Conservation (phyloP, 2,797 vertebrate species). For the Oophaga sylvatica region DNA sequence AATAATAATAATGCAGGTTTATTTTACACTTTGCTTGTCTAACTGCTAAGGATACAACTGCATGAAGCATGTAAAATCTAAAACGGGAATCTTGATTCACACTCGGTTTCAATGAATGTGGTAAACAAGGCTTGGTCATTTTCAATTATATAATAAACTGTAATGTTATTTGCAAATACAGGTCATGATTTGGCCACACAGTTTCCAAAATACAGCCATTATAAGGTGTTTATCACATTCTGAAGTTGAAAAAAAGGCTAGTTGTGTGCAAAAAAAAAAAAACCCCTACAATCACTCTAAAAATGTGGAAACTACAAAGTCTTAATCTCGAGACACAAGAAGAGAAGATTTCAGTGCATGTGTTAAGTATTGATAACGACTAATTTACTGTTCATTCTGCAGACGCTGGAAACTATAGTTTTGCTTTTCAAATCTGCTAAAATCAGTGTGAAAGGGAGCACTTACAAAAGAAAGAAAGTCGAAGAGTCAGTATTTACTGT, state of each 20-base stretch:
- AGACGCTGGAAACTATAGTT: neutral
- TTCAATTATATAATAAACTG: neutral
- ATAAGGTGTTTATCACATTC: constrained; percentile 12
- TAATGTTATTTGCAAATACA: neutral
- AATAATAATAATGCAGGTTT: constrained; percentile 2
- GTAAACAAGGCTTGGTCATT: neutral
- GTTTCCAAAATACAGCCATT: neutral
- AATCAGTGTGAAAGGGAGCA: no score
- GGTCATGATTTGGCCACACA: neutral
- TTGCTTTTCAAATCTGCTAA: constrained; percentile 5
- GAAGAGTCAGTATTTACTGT: neutral
- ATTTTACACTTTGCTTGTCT: constrained; percentile 27
- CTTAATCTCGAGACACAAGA: neutral
- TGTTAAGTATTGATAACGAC: neutral
- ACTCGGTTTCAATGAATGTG: constrained; percentile 18
- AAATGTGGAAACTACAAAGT: neutral
- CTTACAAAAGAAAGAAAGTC: neutral
- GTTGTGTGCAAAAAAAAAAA: neutral
- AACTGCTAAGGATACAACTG: constrained; percentile 28
- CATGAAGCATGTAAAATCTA: constrained; percentile 39
- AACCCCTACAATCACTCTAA: neutral
- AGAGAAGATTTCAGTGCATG: neutral
- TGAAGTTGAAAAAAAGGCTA: constrained; percentile 1
- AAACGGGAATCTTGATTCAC: constrained; percentile 22
- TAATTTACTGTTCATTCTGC: neutral